These are phyloP conservation scores for Trachelus tabidus DNA, from an alignment of 2,888 invertebrate genomes.

Conservation along the genomic window DNA sequence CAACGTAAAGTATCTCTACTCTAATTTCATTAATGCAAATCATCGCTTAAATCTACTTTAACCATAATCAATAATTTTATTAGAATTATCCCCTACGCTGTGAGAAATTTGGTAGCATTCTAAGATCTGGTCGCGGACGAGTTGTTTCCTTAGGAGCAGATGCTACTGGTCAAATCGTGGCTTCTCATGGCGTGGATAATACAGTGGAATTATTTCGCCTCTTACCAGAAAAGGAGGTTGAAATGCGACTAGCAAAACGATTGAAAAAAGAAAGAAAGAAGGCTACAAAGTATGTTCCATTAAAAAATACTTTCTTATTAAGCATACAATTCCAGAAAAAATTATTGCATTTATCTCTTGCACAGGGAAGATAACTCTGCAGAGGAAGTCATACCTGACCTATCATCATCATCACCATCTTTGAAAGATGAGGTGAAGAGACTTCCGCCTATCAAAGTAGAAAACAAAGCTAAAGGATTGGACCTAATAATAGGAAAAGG, in stretches of 20 bases:
- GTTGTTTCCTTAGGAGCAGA: slow-evolving; percentile 82
- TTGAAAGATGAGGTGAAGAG: slow-evolving; percentile 81
- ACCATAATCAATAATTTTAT: background rate
- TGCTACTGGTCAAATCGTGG: slow-evolving; percentile 77
- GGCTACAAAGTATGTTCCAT: slow-evolving; percentile 42
- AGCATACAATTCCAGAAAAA: background rate
- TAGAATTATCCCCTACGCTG: slow-evolving; percentile 77
- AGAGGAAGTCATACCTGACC: slow-evolving; percentile 55
- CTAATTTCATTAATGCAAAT: background rate
- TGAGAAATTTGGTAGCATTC: slow-evolving; percentile 81
- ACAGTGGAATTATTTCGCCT: slow-evolving; percentile 87
- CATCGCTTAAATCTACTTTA: background rate
- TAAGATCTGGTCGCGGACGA: slow-evolving; percentile 83
- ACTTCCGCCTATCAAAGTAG: slow-evolving; percentile 74
- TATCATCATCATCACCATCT: slow-evolving; percentile 67
- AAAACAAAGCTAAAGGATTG: slow-evolving; percentile 77
- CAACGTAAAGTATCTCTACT: slow-evolving; percentile 62
- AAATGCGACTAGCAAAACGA: slow-evolving; percentile 78
- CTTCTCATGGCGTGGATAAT: slow-evolving; percentile 86
- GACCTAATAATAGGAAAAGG: slow-evolving; percentile 78
- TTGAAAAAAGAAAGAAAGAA: slow-evolving; percentile 80
- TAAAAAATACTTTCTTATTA: background rate
- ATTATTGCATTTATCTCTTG: background rate
- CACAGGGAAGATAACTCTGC: slow-evolving; percentile 47
- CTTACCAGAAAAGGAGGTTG: slow-evolving; percentile 80